Conservation (phyloP, 2,888 invertebrate genomes). For the Melinopterus prodromus region DNA sequence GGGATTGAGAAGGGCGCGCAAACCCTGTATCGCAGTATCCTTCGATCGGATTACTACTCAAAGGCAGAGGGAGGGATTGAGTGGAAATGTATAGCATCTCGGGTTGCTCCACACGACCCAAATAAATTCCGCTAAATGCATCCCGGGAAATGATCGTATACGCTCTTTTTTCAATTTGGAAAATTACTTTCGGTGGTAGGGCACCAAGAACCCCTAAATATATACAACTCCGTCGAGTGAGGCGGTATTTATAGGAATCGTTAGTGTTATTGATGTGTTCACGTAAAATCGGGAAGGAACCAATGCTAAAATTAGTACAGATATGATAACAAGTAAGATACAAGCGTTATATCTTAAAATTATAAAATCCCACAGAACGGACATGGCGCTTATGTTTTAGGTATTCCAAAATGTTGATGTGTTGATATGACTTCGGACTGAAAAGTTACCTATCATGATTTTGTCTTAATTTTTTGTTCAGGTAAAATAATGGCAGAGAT, state of each 20-base stretch:
- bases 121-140: neutral
- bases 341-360: too few relatives aligned
- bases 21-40: neutral
- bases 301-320: too few relatives aligned
- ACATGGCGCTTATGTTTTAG: too few relatives aligned
- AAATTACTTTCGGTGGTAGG: neutral
- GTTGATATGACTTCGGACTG: too few relatives aligned
- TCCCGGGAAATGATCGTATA: neutral
- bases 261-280: slow-evolving; percentile 10
- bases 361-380: too few relatives aligned
- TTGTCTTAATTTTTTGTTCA: too few relatives aligned
- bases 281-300: neutral
- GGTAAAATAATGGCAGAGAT: too few relatives aligned
- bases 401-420: too few relatives aligned
- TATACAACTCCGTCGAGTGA: neutral
- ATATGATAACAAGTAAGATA: too few relatives aligned
- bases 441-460: too few relatives aligned
- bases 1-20: neutral
- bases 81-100: slow-evolving; percentile 10
- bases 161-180: neutral
- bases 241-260: neutral
- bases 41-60: neutral
- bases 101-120: neutral
- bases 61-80: neutral
- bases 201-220: neutral